Percentiles rank a stretch among this genome's conserved stretches.
Evolutionary conservation across 2,797 vertebrate genomes (phyloP).

Genomic region (Parambassis ranga): DNA sequence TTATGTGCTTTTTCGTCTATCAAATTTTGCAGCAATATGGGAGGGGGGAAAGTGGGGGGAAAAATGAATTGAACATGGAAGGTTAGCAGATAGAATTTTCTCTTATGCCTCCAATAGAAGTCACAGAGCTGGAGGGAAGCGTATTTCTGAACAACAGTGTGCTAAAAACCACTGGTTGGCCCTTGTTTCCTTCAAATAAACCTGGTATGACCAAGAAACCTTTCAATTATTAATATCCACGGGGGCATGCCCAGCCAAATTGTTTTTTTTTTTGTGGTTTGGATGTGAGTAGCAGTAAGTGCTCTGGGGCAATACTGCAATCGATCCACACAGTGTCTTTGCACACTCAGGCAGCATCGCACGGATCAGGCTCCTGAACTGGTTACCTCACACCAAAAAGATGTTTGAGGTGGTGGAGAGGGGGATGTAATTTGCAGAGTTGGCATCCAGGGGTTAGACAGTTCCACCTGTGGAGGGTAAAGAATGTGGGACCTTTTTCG

Average conservation of each 20-base stretch:
- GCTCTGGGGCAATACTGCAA: slow-evolving; percentile 43
- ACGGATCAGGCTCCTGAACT: slow-evolving; percentile 31
- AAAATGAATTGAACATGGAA: slow-evolving; percentile 43
- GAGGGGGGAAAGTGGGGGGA: too few species aligned
- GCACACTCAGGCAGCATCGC: slow-evolving; percentile 13
- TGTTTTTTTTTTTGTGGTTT: slow-evolving; percentile 65
- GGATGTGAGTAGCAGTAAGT: slow-evolving; percentile 50
- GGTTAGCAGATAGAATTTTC: slow-evolving; percentile 29
- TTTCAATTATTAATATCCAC: slow-evolving; percentile 77
- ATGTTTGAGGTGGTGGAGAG: too few species aligned
- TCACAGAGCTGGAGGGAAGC: slow-evolving; percentile 7
- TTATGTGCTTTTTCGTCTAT: slow-evolving; percentile 36
- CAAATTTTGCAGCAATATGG: slow-evolving; percentile 40
- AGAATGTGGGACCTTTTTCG: slow-evolving; percentile 28
- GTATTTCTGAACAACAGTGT: slow-evolving; percentile 37
- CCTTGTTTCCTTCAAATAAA: slow-evolving; percentile 65
- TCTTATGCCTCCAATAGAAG: slow-evolving; percentile 12
- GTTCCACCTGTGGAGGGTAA: slow-evolving; percentile 39
- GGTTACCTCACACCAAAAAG: slow-evolving; percentile 30
- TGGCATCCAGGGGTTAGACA: slow-evolving; percentile 46
- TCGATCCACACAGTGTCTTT: slow-evolving; percentile 53
- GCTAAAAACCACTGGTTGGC: slow-evolving; percentile 28
- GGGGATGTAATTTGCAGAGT: slow-evolving; percentile 60
- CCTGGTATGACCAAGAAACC: slow-evolving; percentile 56
- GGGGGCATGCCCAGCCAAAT: slow-evolving; percentile 58